Evolutionary conservation across 2,888 invertebrate species (phyloP).

Genomic region (Chaetoderma sp.): DNA sequence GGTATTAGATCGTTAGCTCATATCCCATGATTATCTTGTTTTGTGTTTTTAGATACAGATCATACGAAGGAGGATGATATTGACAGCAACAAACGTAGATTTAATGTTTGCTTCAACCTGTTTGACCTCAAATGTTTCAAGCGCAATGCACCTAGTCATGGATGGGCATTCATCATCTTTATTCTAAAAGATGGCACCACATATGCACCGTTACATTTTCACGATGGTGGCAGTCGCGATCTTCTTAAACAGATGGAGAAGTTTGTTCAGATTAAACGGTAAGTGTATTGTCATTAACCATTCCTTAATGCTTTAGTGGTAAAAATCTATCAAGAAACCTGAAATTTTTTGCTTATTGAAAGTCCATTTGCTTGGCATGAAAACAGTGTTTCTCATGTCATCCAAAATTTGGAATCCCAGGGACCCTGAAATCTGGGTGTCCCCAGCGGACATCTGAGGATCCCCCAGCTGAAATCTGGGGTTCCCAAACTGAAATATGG

Average conservation of each 20-base stretch:
- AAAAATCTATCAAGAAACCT: background rate
- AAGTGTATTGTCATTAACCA: conserved; percentile 63
- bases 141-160: conserved; percentile 63
- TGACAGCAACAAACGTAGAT: conserved; percentile 50
- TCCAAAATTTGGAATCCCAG: no score
- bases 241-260: conserved; percentile 74
- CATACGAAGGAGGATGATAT: no score
- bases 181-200: conserved; percentile 80
- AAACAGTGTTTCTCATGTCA: no score
- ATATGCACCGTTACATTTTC: conserved; percentile 87
- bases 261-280: conserved; percentile 75
- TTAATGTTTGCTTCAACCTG: conserved; percentile 71
- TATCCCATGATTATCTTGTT: no score
- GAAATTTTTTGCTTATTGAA: no score
- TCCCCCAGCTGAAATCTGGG: no score
- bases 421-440: no score
- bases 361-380: no score
- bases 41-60: no score
- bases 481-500: no score
- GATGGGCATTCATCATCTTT: conserved; percentile 71
- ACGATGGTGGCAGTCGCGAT: conserved; percentile 86
- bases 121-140: conserved; percentile 77
- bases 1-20: no score
- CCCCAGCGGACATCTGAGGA: no score
- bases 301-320: background rate